Percentiles rank a stretch among this genome's conserved stretches.
phyloP scores from a whole-genome alignment of 2,888 invertebrate species.

The Parnassius mnemosyne region DNA sequence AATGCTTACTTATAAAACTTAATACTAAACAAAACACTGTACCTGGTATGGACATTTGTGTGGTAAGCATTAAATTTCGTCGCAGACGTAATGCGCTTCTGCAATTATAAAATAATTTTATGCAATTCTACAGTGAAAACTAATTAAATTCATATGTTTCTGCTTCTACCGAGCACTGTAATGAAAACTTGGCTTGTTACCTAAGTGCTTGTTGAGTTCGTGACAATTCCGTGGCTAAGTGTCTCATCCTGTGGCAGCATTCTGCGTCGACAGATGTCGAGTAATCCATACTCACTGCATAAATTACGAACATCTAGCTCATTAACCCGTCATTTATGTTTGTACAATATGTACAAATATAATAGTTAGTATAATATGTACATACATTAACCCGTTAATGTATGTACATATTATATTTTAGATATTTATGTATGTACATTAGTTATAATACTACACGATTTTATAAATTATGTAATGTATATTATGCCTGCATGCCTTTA shows the following conservation, averaged over 20 bases:
- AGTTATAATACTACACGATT: constrained; percentile 2
- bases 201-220: constrained; percentile 57
- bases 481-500: too few relatives aligned
- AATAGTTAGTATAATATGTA: too few relatives aligned
- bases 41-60: constrained; percentile 12
- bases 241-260: constrained; percentile 58
- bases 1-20: too few relatives aligned
- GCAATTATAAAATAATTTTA: constrained; percentile 11
- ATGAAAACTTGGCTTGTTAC: constrained; percentile 37
- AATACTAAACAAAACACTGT: not conserved
- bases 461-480: not conserved
- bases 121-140: constrained; percentile 13
- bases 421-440: too few relatives aligned
- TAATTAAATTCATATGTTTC: constrained; percentile 16
- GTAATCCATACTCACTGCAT: constrained; percentile 36
- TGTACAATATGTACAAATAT: too few relatives aligned
- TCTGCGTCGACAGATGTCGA: constrained; percentile 47
- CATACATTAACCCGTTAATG: too few relatives aligned
- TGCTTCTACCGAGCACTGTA: constrained; percentile 10
- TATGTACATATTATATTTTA: constrained; percentile 14
- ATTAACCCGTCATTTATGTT: constrained; percentile 20
- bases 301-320: constrained; percentile 22
- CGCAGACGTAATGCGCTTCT: constrained; percentile 9
- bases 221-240: constrained; percentile 54
- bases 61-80: constrained; percentile 11